Conservation (phyloP, 1,140 invertebrate genomes). For the Alviniconcha marisindica region DNA sequence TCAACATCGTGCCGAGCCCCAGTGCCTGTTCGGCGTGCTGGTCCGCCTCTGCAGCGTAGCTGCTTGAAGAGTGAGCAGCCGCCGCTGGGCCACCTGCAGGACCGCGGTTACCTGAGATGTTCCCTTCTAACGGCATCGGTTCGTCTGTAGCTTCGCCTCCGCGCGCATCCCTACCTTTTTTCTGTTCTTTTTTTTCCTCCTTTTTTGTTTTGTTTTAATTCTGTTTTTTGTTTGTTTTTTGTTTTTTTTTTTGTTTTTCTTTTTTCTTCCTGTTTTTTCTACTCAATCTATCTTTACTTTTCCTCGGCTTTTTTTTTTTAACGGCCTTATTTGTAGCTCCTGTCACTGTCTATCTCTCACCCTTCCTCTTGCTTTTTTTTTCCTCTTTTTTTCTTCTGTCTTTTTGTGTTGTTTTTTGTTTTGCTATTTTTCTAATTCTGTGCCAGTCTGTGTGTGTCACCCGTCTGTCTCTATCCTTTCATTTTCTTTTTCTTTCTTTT, state of each 20-base stretch:
- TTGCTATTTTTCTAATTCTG: no score
- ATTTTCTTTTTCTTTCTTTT: no score
- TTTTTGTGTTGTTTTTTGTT: no score
- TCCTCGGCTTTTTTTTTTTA: background rate
- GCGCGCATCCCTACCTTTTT: background rate
- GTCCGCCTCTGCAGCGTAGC: conserved; percentile 87
- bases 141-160: background rate
- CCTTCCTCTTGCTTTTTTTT: background rate
- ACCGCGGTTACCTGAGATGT: conserved; percentile 67
- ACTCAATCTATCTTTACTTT: background rate
- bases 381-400: no score
- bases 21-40: conserved; percentile 85
- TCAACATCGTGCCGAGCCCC: conserved; percentile 83
- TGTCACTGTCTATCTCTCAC: background rate
- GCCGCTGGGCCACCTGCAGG: conserved; percentile 58
- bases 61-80: conserved; percentile 71
- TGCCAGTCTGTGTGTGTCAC: no score
- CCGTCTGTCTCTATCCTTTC: no score
- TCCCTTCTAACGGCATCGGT: conserved; percentile 31
- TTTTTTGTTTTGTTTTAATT: background rate
- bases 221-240: background rate
- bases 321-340: background rate
- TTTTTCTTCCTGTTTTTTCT: background rate
- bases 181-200: background rate
- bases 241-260: background rate